phyloP scores from a whole-genome alignment of 2,797 vertebrate species.

The Chloroceryle amazona region DNA sequence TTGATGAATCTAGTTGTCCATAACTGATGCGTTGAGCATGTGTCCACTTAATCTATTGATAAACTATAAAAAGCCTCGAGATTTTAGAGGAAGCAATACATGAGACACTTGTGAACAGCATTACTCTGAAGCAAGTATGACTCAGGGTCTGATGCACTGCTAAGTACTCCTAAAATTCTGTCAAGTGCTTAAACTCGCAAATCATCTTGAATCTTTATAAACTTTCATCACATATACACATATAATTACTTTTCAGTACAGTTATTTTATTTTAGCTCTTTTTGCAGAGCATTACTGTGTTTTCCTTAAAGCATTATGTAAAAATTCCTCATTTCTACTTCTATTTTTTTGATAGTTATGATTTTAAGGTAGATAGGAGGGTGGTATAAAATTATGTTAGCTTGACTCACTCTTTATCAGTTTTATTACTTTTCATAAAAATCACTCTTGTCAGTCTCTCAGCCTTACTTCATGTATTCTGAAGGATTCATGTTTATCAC shows the following conservation, averaged over 20 bases:
- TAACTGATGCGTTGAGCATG: neutral
- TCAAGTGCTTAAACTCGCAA: neutral
- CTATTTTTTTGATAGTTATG: neutral
- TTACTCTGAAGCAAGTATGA: neutral
- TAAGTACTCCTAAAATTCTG: neutral
- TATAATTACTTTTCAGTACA: neutral
- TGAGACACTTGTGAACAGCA: fast-evolving
- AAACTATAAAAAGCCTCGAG: neutral
- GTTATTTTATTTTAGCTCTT: neutral
- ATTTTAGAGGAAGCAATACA: neutral
- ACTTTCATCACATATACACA: neutral
- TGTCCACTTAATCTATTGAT: neutral
- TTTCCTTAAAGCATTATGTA: neutral
- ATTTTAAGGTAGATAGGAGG: neutral
- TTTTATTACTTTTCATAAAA: constrained; percentile 19
- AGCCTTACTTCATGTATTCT: neutral
- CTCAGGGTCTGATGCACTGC: neutral
- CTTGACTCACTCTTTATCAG: neutral
- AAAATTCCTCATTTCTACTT: neutral
- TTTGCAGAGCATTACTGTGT: neutral
- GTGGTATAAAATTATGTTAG: neutral
- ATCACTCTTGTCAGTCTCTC: neutral
- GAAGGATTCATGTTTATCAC: constrained; percentile 14
- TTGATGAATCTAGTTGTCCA: neutral
- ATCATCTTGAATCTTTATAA: neutral